Percentiles rank a stretch among this genome's conserved stretches.
These are phyloP conservation scores for Campylomormyrus tamandua DNA, from an alignment of 2,113 vertebrate genomes.

Conservation along the genomic window DNA sequence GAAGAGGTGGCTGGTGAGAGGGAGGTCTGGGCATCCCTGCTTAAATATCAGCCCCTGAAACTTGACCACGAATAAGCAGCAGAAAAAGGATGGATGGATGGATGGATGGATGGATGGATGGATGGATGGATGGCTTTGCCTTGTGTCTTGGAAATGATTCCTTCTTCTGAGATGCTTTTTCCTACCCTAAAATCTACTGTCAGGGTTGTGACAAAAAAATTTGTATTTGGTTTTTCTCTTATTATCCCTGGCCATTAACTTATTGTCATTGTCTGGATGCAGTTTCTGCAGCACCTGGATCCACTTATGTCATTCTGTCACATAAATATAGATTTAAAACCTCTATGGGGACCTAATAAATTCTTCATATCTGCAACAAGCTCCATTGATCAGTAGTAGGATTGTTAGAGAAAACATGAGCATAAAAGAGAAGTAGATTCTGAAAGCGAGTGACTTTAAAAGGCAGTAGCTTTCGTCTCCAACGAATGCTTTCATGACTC, in stretches of 20 bases:
- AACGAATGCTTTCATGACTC: constrained; percentile 29
- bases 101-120: no score
- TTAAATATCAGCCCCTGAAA: no score
- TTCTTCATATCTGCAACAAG: constrained; percentile 27
- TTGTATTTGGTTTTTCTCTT: not conserved
- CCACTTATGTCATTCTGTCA: not conserved
- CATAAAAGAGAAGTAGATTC: constrained; percentile 34
- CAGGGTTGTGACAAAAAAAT: not conserved
- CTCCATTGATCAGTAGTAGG: constrained; percentile 43
- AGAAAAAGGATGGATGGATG: no score
- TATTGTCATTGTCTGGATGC: not conserved
- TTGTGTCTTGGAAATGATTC: not conserved
- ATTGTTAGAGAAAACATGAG: constrained; percentile 40
- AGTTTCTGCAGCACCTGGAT: not conserved
- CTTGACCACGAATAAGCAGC: no score
- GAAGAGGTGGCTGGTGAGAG: no score
- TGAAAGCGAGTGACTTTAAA: constrained; percentile 15
- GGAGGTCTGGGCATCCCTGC: no score
- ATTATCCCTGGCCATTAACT: not conserved
- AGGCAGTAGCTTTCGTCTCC: constrained; percentile 32
- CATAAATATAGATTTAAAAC: not conserved
- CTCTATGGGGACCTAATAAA: constrained; percentile 24
- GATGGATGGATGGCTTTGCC: not conserved
- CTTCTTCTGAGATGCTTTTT: not conserved
- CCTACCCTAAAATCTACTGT: not conserved